Evolutionary conservation across 2,113 vertebrate genomes (phyloP).

Genomic region (Burhinus bistriatus): DNA sequence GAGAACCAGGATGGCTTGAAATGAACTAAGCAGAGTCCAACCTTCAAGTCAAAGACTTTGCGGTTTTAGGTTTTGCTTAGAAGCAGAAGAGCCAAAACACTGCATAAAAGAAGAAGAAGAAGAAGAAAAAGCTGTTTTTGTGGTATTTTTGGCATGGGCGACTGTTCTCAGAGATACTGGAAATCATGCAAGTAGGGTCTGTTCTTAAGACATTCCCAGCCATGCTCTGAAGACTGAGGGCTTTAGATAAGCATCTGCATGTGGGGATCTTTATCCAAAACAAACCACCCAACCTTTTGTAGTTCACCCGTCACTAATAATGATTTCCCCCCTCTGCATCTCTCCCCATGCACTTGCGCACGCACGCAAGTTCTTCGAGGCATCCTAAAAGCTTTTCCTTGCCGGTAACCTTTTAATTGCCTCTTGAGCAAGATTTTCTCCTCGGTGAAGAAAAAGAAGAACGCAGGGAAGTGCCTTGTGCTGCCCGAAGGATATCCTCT

Average conservation of each 20-base stretch:
- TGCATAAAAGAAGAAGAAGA: not conserved
- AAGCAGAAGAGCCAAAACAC: slow-evolving; percentile 10
- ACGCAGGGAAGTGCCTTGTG: accelerated
- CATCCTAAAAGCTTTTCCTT: not conserved
- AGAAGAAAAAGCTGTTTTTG: not conserved
- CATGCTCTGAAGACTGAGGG: not conserved
- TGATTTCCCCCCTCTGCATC: not conserved
- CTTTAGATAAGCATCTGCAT: slow-evolving; percentile 28
- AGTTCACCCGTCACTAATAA: not conserved
- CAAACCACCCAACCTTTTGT: not conserved
- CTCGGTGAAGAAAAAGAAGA: not conserved
- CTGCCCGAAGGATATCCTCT: not conserved
- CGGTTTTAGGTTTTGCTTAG: not conserved
- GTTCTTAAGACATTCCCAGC: slow-evolving; percentile 7
- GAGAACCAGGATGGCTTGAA: not conserved
- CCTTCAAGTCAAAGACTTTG: not conserved
- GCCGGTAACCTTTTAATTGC: not conserved
- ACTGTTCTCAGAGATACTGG: not conserved
- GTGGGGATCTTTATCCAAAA: slow-evolving; percentile 10
- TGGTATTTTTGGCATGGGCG: not conserved
- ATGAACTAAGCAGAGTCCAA: not conserved
- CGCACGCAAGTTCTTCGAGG: not conserved
- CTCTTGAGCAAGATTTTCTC: not conserved
- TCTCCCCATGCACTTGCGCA: not conserved
- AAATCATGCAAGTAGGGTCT: not conserved